Evolutionary conservation across 92 coral and sea anemone species (phyloP).

Genomic region (Actinernus sp.): DNA sequence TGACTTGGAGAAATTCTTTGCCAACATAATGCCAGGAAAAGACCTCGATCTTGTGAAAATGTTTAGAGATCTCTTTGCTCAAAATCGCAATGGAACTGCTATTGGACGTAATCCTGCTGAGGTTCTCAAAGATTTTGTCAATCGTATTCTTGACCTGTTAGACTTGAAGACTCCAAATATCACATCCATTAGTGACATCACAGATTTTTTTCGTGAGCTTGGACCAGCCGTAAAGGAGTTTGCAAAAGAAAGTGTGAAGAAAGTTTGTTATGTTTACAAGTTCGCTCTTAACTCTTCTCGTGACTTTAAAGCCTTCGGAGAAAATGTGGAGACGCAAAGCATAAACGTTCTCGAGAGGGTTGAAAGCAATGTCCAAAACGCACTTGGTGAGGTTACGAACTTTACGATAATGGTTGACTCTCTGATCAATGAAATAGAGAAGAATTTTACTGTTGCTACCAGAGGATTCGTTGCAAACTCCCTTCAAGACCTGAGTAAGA

Average conservation of each 20-base stretch:
- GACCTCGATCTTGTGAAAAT: slow-evolving; percentile 38
- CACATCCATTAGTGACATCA: slow-evolving; percentile 82
- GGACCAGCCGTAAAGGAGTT: slow-evolving; percentile 67
- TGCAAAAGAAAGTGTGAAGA: slow-evolving; percentile 61
- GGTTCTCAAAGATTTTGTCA: slow-evolving; percentile 70
- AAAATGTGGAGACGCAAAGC: slow-evolving; percentile 73
- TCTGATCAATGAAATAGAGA: slow-evolving; percentile 73
- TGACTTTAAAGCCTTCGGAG: slow-evolving; percentile 73
- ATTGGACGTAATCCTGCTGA: slow-evolving; percentile 52
- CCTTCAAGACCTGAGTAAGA: slow-evolving; percentile 64
- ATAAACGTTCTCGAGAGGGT: slow-evolving; percentile 65
- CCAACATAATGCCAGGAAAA: slow-evolving; percentile 75
- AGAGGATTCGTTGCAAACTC: slow-evolving; percentile 70
- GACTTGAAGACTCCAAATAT: slow-evolving; percentile 70
- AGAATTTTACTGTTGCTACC: slow-evolving; percentile 72
- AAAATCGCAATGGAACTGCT: slow-evolving; percentile 17
- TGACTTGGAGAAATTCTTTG: slow-evolving; percentile 69
- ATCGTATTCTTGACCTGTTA: slow-evolving; percentile 47
- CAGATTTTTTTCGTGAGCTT: slow-evolving; percentile 83
- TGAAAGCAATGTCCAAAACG: slow-evolving; percentile 60
- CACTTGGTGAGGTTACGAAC: slow-evolving; percentile 70
- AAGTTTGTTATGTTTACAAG: slow-evolving; percentile 76
- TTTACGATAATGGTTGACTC: slow-evolving; percentile 83
- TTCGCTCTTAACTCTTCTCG: slow-evolving; percentile 80
- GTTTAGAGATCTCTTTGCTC: slow-evolving; percentile 47